These are phyloP conservation scores for Heterodera filipjevi DNA, from an alignment of 2,888 invertebrate genomes.

Conservation along the genomic window DNA sequence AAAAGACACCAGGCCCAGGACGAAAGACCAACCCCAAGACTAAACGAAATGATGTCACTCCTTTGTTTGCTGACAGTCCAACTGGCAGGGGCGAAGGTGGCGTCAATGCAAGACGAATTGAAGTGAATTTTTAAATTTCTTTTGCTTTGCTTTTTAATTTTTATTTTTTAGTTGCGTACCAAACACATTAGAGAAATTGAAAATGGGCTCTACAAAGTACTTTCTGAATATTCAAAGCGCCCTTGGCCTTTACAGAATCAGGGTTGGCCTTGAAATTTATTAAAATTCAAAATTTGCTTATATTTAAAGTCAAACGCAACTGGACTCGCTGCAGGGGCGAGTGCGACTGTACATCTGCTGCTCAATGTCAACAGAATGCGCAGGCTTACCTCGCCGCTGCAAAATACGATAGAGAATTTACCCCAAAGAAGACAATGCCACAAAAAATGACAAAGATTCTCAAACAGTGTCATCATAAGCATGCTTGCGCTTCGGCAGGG, in stretches of 20 bases:
- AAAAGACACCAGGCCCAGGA: too few species aligned
- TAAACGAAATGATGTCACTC: not conserved
- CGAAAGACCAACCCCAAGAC: too few species aligned
- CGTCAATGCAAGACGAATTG: not conserved
- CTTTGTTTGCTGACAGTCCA: not conserved
- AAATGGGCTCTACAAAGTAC: not conserved
- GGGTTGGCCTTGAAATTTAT: not conserved
- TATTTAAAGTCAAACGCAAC: not conserved
- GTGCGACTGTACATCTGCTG: not conserved
- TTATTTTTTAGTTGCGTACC: not conserved
- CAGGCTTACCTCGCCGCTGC: not conserved
- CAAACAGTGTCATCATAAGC: not conserved
- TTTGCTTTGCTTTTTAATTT: not conserved
- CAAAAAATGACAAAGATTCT: not conserved
- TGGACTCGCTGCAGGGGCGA: not conserved
- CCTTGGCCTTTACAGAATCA: not conserved
- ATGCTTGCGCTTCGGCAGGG: constrained; percentile 13
- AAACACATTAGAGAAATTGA: not conserved
- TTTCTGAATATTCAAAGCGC: not conserved
- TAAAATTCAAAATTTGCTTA: not conserved
- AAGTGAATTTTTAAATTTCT: not conserved
- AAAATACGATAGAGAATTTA: not conserved
- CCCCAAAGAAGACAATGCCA: not conserved
- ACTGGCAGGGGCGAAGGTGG: not conserved
- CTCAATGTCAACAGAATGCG: constrained; percentile 11